Evolutionary conservation across 2,797 vertebrate genomes (phyloP).

Genomic region (Micrastur ruficollis): DNA sequence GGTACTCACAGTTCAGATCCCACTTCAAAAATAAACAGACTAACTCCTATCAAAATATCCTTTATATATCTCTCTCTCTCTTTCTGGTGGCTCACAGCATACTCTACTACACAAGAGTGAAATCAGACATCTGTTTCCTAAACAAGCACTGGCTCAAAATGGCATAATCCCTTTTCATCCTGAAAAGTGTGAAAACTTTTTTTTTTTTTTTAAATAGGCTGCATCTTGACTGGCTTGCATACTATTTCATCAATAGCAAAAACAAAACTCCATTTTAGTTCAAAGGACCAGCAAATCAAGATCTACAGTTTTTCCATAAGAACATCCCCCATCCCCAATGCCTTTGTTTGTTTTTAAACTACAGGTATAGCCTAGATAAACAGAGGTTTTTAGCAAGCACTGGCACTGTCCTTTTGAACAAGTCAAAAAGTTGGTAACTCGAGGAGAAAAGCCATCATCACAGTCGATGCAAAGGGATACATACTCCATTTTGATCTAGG

Average conservation of each 20-base stretch:
- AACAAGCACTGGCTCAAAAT: slow-evolving; percentile 22
- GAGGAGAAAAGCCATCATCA: neutral
- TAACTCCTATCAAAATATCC: neutral
- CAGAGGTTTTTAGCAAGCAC: neutral
- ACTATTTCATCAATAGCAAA: neutral
- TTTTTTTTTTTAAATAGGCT: neutral
- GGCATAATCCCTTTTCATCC: neutral
- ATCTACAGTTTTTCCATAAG: neutral
- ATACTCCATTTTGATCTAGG: neutral
- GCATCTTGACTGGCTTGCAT: neutral
- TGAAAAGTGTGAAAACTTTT: neutral
- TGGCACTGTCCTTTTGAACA: neutral
- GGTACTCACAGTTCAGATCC: neutral
- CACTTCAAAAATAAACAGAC: neutral
- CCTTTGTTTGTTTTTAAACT: neutral
- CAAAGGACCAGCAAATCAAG: neutral
- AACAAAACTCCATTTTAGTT: neutral
- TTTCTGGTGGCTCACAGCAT: neutral
- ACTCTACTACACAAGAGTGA: neutral
- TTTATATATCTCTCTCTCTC: neutral
- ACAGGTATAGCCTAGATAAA: neutral
- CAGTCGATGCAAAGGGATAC: neutral
- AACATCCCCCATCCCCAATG: neutral
- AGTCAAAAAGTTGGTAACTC: neutral
- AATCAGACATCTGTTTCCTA: slow-evolving; percentile 28